A percentile compares a stretch with the other conserved stretches of the same genome.
These are phyloP conservation scores for Pogonognathellus flavescens DNA, from an alignment of 1,140 invertebrate genomes.

Conservation along the genomic window DNA sequence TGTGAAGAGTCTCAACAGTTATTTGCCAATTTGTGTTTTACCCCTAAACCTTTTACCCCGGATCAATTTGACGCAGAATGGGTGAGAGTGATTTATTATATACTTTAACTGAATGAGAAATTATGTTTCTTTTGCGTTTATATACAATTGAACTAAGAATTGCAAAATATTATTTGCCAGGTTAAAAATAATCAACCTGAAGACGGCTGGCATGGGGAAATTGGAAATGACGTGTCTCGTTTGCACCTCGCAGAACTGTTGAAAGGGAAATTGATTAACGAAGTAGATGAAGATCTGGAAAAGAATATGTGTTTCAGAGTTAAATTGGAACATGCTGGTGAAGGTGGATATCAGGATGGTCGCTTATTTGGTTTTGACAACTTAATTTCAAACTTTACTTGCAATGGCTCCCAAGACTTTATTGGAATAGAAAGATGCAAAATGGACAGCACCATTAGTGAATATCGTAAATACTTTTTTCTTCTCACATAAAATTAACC, in stretches of 20 bases:
- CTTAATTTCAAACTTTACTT: background rate
- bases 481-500: no score
- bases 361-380: background rate
- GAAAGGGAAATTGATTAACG: background rate
- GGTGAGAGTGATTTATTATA: no score
- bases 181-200: background rate
- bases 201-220: background rate
- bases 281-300: background rate
- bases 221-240: background rate
- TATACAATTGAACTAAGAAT: no score
- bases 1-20: background rate
- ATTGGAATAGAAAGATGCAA: background rate
- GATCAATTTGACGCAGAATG: background rate
- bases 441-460: background rate
- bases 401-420: background rate
- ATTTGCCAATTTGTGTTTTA: background rate
- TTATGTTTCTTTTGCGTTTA: no score
- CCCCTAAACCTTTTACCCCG: background rate
- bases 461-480: background rate
- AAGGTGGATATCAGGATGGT: background rate
- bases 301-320: background rate
- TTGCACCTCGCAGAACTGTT: background rate
- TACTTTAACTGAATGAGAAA: no score
- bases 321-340: background rate
- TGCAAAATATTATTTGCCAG: no score